These are phyloP conservation scores for Periparus ater DNA, from an alignment of 2,797 vertebrate species.

Conservation along the genomic window DNA sequence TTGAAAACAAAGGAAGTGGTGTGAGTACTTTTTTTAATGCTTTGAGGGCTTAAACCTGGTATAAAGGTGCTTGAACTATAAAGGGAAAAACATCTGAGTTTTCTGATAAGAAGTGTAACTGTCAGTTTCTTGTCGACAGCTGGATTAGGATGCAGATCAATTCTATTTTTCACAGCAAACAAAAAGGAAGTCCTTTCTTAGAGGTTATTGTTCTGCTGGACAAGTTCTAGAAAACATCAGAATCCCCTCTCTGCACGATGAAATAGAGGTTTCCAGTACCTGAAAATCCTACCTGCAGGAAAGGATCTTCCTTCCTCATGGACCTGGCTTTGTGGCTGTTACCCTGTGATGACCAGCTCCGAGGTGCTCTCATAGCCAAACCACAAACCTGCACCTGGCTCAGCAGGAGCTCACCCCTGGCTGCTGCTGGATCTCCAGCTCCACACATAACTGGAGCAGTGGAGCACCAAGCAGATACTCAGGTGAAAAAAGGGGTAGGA, in stretches of 20 bases:
- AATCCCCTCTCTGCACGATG: not conserved
- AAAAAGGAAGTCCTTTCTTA: not conserved
- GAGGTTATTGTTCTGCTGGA: not conserved
- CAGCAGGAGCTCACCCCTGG: not conserved
- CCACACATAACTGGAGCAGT: accelerated
- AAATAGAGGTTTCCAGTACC: not conserved
- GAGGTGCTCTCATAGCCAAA: not conserved
- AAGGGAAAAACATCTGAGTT: not conserved
- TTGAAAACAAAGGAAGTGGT: not conserved
- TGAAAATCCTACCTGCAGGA: not conserved
- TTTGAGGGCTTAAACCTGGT: not conserved
- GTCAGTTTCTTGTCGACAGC: not conserved
- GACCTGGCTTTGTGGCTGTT: not conserved
- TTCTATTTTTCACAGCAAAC: not conserved
- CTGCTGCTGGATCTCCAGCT: not conserved
- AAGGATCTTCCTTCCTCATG: not conserved
- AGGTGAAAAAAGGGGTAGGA: not conserved
- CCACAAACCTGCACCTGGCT: not conserved
- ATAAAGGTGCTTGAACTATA: not conserved
- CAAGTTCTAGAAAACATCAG: not conserved
- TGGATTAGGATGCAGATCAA: not conserved
- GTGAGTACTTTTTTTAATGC: conserved; percentile 34
- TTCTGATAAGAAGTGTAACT: not conserved
- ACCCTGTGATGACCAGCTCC: not conserved
- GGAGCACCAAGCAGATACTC: not conserved